These are phyloP conservation scores for Branchinecta lindahli DNA, from an alignment of 1,140 invertebrate genomes.

Conservation along the genomic window DNA sequence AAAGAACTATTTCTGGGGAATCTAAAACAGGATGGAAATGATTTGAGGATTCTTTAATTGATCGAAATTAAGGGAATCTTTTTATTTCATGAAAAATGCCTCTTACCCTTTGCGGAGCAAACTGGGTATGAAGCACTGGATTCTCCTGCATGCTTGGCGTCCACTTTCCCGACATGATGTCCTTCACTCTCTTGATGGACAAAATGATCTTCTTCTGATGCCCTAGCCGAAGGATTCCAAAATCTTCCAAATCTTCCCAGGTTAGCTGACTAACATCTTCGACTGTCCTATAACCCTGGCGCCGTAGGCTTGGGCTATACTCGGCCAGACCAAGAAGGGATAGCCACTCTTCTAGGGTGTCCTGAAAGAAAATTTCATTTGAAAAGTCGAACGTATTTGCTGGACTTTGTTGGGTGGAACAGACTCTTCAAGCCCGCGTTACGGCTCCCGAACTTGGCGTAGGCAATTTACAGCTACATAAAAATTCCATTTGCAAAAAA, in stretches of 20 bases:
- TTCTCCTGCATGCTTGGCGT: slow-evolving; percentile 31
- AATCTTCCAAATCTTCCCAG: slow-evolving; percentile 98
- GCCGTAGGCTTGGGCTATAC: slow-evolving; percentile 68
- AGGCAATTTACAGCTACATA: no score
- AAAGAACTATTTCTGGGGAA: no score
- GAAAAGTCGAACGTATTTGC: slow-evolving; percentile 4
- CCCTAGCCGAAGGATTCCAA: slow-evolving; percentile 83
- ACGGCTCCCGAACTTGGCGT: no score
- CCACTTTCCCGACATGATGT: slow-evolving; percentile 71
- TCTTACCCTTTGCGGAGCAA: not conserved
- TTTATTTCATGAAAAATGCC: no score
- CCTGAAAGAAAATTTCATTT: slow-evolving; percentile 35
- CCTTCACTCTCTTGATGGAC: slow-evolving; percentile 91
- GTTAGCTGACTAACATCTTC: slow-evolving; percentile 82
- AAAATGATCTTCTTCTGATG: slow-evolving; percentile 97
- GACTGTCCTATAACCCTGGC: slow-evolving; percentile 85
- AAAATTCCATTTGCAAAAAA: no score
- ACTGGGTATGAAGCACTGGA: not conserved
- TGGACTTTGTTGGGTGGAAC: no score
- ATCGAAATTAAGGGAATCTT: no score
- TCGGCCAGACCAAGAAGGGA: slow-evolving; percentile 74
- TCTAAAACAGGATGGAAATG: no score
- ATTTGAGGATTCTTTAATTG: no score
- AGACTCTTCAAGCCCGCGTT: no score
- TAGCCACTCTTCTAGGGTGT: slow-evolving; percentile 83